phyloP scores from a whole-genome alignment of 1,140 invertebrate species.

The Aphaenogaster floridana region DNA sequence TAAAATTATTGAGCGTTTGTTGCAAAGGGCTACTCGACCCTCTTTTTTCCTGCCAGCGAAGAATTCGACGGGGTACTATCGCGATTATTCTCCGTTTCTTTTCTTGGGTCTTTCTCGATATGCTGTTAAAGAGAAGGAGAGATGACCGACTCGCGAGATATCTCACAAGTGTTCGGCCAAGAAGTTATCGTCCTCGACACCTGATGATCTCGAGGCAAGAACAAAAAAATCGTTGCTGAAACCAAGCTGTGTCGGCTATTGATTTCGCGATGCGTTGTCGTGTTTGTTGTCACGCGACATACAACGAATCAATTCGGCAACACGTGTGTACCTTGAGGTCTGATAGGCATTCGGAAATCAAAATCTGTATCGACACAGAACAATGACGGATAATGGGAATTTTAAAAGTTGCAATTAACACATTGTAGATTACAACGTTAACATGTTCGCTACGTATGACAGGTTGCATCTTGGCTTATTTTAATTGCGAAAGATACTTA shows the following conservation, averaged over 20 bases:
- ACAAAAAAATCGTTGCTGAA: not conserved
- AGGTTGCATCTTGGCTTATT: not conserved
- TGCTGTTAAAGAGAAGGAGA: not conserved
- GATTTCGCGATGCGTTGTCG: constrained; percentile 34
- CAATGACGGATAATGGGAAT: too few species aligned
- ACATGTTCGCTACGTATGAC: not conserved
- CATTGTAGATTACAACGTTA: not conserved
- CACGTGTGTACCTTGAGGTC: not conserved
- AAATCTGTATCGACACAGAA: not conserved
- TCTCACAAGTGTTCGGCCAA: constrained; percentile 66
- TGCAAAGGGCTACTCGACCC: constrained; percentile 5
- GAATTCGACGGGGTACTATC: constrained; percentile 72
- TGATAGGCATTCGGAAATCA: not conserved
- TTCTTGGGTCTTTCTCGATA: constrained; percentile 41
- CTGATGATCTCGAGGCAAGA: constrained; percentile 14
- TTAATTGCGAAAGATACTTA: not conserved
- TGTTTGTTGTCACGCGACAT: constrained; percentile 33
- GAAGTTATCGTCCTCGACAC: constrained; percentile 74
- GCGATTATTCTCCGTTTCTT: constrained; percentile 63
- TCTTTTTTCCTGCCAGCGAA: constrained; percentile 47
- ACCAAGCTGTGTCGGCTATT: constrained; percentile 1
- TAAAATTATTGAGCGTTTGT: constrained; percentile 84
- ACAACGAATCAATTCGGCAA: constrained; percentile 46
- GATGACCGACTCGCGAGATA: constrained; percentile 37
- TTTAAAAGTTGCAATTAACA: constrained; percentile 3